These are phyloP conservation scores for Plagodis dolabraria DNA, from an alignment of 2,888 invertebrate genomes.

Conservation along the genomic window DNA sequence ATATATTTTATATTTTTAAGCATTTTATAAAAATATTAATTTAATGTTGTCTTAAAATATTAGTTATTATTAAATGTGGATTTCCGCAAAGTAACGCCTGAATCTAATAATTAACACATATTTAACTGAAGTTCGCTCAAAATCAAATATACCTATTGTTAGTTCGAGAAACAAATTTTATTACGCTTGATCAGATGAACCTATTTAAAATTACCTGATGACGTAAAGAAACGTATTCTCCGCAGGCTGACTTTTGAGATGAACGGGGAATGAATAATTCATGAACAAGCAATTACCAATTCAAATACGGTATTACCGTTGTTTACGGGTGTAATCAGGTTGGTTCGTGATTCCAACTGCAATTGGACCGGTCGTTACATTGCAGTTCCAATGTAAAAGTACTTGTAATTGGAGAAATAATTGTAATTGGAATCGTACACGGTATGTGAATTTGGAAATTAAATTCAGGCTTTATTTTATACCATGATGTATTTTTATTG, in stretches of 20 bases:
- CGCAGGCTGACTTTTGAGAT: constrained; percentile 15
- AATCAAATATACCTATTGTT: not conserved
- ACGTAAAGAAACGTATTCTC: constrained; percentile 3
- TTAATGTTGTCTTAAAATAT: no score
- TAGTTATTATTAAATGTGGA: no score
- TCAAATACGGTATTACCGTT: constrained; percentile 19
- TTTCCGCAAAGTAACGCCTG: no score
- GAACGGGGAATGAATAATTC: constrained; percentile 23
- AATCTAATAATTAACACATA: no score
- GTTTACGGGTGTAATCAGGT: constrained; percentile 26
- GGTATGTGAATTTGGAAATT: not conserved
- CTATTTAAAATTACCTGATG: not conserved
- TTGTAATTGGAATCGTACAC: not conserved
- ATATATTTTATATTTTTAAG: no score
- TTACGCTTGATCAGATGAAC: not conserved
- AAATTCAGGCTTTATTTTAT: no score
- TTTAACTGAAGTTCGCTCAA: not conserved
- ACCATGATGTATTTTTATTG: no score
- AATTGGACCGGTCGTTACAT: constrained; percentile 2
- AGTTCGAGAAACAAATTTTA: not conserved
- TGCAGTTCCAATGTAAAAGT: constrained; percentile 2
- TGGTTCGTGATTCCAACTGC: constrained; percentile 20
- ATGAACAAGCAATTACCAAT: constrained; percentile 17
- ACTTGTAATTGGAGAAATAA: not conserved
- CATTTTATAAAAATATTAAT: no score